These are phyloP conservation scores for Dromaius novaehollandiae DNA, from an alignment of 2,113 vertebrate genomes.

Conservation along the genomic window DNA sequence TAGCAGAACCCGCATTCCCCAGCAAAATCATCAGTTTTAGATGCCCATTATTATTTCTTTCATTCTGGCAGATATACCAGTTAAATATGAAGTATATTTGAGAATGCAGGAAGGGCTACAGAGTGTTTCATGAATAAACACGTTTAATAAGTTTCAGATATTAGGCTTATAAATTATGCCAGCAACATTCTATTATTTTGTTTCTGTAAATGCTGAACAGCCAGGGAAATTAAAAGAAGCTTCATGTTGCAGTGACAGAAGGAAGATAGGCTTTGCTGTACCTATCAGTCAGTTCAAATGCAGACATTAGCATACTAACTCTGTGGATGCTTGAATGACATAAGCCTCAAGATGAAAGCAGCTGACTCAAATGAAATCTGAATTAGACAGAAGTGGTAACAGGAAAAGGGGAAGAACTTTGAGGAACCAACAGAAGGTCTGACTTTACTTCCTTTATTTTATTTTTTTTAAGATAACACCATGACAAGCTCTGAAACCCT, in stretches of 20 bases:
- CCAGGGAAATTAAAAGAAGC: slow-evolving; percentile 15
- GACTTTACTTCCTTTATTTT: neutral
- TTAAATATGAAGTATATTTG: neutral
- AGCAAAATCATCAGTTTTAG: neutral
- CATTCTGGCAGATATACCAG: neutral
- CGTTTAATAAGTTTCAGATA: slow-evolving; percentile 2
- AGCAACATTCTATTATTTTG: neutral
- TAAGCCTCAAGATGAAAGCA: slow-evolving; percentile 42
- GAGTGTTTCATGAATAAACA: neutral
- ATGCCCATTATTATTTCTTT: neutral
- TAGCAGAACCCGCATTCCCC: neutral
- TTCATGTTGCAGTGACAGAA: slow-evolving; percentile 3
- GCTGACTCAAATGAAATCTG: slow-evolving; percentile 44
- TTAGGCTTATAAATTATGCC: neutral
- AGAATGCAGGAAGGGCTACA: neutral
- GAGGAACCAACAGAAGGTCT: slow-evolving; percentile 1
- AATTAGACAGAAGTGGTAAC: slow-evolving; percentile 19
- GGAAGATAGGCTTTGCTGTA: slow-evolving; percentile 31
- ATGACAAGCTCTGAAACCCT: neutral
- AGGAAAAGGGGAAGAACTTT: neutral
- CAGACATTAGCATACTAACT: neutral
- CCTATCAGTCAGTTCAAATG: slow-evolving; percentile 20
- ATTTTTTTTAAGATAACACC: neutral
- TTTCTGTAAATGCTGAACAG: slow-evolving; percentile 6
- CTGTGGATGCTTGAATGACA: slow-evolving; percentile 17